These are phyloP conservation scores for Coenobita brevimanus DNA, from an alignment of 1,140 invertebrate species.

Conservation along the genomic window DNA sequence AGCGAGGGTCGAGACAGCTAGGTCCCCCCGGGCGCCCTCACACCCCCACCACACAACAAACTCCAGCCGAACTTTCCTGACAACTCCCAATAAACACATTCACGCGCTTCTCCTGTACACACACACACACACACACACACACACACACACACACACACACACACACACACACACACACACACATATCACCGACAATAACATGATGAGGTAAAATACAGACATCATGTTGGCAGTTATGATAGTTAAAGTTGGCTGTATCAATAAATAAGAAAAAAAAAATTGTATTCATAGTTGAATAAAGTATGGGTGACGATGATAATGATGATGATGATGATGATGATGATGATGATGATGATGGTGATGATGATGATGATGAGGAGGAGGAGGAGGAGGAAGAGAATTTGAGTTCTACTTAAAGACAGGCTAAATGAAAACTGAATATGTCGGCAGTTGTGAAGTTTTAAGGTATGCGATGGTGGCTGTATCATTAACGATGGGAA, in stretches of 20 bases:
- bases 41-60: background rate
- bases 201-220: no score
- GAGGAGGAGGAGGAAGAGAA: background rate
- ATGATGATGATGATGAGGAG: background rate
- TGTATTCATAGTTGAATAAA: background rate
- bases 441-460: no score
- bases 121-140: background rate
- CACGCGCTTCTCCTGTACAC: slow-evolving; percentile 14
- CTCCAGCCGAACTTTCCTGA: slow-evolving; percentile 41
- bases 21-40: background rate
- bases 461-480: no score
- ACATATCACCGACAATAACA: background rate
- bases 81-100: slow-evolving; percentile 59
- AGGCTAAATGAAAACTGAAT: no score
- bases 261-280: no score
- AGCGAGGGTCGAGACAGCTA: background rate
- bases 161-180: slow-evolving; percentile 16
- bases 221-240: no score
- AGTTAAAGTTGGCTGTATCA: no score
- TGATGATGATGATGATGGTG: background rate
- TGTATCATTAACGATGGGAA: no score
- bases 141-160: background rate
- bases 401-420: no score
- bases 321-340: background rate
- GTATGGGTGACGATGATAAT: background rate